Conservation (phyloP, 2,888 invertebrate species). For the Linyphia triangularis region DNA sequence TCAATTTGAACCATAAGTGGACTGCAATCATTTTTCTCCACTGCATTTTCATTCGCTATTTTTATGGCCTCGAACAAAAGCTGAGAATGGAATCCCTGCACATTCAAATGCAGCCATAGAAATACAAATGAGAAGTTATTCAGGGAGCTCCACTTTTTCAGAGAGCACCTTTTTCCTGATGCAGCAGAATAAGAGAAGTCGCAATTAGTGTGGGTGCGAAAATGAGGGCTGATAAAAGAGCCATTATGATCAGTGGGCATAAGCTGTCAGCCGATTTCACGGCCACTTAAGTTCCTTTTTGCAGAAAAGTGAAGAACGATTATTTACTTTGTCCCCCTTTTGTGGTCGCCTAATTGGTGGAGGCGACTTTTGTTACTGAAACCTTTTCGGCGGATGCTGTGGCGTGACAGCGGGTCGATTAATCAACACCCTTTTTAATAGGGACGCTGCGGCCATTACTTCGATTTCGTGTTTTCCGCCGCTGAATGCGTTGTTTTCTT, state of each 20-base stretch:
- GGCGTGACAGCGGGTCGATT: conserved; percentile 49
- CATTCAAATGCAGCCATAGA: not conserved
- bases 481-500: not conserved
- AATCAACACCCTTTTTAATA: conserved; percentile 67
- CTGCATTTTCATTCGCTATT: not conserved
- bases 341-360: conserved; percentile 65
- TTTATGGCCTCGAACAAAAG: not conserved
- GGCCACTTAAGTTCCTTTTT: conserved; percentile 63
- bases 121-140: conserved; percentile 10
- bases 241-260: conserved; percentile 50
- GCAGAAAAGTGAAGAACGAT: conserved; percentile 46
- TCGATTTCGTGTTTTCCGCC: conserved; percentile 24
- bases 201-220: conserved; percentile 24
- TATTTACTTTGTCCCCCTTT: conserved; percentile 62
- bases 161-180: not conserved
- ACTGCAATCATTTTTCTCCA: too few relatives aligned
- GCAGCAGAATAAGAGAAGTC: not conserved
- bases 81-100: not conserved
- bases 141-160: not conserved
- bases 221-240: conserved; percentile 58
- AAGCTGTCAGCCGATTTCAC: conserved; percentile 70
- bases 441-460: conserved; percentile 36
- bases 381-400: conserved; percentile 12
- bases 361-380: conserved; percentile 47
- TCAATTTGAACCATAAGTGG: too few relatives aligned